These are phyloP conservation scores for Pituophis catenifer DNA, from an alignment of 2,113 vertebrate species.

Conservation along the genomic window DNA sequence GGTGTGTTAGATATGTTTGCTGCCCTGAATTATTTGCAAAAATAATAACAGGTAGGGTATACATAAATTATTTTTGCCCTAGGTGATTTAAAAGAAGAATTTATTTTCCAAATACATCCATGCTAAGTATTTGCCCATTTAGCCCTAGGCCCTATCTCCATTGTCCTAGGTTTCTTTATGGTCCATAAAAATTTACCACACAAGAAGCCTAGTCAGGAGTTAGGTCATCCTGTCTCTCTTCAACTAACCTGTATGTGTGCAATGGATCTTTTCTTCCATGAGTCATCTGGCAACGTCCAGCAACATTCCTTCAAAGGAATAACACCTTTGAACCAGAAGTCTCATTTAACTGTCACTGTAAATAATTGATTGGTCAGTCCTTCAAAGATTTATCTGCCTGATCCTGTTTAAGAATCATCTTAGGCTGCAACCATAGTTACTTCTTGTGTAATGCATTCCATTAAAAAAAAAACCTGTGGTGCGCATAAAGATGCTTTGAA, in stretches of 20 bases:
- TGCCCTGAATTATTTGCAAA: neutral
- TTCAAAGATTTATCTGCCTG: neutral
- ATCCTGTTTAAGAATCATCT: neutral
- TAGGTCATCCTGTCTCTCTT: neutral
- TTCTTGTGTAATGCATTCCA: neutral
- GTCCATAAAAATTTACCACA: neutral
- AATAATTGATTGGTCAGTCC: neutral
- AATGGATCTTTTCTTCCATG: neutral
- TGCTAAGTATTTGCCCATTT: neutral
- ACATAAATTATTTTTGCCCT: neutral
- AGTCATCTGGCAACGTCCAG: neutral
- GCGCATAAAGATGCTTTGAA: neutral
- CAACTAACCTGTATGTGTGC: neutral
- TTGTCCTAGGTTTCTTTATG: neutral
- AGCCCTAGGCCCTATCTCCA: neutral
- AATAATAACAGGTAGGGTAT: neutral
- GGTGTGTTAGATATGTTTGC: neutral
- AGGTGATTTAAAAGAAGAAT: neutral
- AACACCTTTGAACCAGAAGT: neutral
- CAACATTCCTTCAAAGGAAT: neutral
- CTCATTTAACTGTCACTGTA: neutral
- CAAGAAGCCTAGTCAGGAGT: neutral
- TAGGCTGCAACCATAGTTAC: neutral
- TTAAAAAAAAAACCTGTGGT: neutral
- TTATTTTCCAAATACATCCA: neutral